These are phyloP conservation scores for Dipus sagitta DNA, from an alignment of 2,797 vertebrate species.

Conservation along the genomic window DNA sequence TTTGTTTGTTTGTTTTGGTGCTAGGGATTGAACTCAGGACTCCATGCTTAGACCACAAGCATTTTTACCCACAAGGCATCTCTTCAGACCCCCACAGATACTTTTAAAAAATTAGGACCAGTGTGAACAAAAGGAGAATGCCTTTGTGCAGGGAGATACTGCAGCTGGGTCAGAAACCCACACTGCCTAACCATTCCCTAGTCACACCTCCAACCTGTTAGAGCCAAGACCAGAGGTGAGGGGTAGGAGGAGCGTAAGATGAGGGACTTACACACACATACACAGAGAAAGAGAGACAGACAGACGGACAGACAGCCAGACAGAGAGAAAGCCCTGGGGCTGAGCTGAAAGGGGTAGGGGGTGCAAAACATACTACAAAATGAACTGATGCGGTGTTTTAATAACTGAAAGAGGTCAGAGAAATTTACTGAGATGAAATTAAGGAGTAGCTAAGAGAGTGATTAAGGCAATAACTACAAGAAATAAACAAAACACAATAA, in stretches of 20 bases:
- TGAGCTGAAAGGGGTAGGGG: not conserved
- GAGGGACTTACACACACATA: not conserved
- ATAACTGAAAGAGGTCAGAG: not conserved
- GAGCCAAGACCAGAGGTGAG: not conserved
- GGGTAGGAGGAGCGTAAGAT: not conserved
- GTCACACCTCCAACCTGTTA: not conserved
- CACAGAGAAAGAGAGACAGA: not conserved
- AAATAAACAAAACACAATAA: slow-evolving; percentile 20
- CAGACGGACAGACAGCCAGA: no score
- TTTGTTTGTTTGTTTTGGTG: no score
- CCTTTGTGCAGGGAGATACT: not conserved
- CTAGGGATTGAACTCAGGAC: no score
- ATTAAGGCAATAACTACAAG: slow-evolving; percentile 28
- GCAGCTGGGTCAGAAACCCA: not conserved
- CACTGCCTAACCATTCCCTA: no score
- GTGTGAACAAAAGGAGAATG: not conserved
- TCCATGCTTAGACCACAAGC: no score
- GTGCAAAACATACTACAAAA: not conserved
- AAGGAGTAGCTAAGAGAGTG: not conserved
- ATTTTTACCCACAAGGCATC: no score
- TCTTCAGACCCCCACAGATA: no score
- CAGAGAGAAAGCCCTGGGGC: not conserved
- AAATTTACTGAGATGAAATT: slow-evolving; percentile 32
- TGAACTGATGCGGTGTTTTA: not conserved
- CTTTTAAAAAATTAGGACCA: not conserved